Percentiles rank a stretch among this genome's conserved stretches.
Conservation (phyloP, 2,888 invertebrate species). For the Cerceris ruficornis region DNA sequence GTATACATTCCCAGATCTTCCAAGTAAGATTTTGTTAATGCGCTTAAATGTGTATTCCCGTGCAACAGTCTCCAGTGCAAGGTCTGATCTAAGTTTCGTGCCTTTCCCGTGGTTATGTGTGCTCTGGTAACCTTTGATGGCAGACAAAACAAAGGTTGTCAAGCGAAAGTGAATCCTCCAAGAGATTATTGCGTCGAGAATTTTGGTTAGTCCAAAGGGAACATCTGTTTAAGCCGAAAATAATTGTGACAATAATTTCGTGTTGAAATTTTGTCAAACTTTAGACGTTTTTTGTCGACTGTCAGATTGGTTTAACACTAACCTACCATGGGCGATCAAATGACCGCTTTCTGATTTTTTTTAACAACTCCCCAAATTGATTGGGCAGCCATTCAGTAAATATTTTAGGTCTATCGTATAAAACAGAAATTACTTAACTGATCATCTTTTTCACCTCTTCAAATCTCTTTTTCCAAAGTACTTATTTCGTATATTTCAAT, state of each 20-base stretch:
- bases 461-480: too few relatives aligned
- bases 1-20: conserved; percentile 25
- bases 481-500: too few relatives aligned
- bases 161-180: not conserved
- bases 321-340: too few relatives aligned
- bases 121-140: not conserved
- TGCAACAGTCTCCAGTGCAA: conserved; percentile 9
- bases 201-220: not conserved
- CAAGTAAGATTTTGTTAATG: conserved; percentile 52
- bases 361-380: too few relatives aligned
- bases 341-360: too few relatives aligned
- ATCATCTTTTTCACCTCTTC: too few relatives aligned
- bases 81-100: conserved; percentile 18
- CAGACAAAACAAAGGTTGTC: not conserved
- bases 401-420: too few relatives aligned
- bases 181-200: not conserved
- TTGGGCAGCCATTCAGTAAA: too few relatives aligned
- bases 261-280: not conserved
- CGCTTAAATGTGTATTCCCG: conserved; percentile 37
- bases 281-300: not conserved
- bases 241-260: not conserved
- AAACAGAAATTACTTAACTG: too few relatives aligned
- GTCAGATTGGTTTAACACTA: too few relatives aligned
- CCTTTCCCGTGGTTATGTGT: conserved; percentile 1
- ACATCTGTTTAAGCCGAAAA: too few relatives aligned